Evolutionary conservation across 2,113 vertebrate species (phyloP), one percentile per base, ranked within the genome.

Genomic region (Ramphastos sulfuratus): DNA sequence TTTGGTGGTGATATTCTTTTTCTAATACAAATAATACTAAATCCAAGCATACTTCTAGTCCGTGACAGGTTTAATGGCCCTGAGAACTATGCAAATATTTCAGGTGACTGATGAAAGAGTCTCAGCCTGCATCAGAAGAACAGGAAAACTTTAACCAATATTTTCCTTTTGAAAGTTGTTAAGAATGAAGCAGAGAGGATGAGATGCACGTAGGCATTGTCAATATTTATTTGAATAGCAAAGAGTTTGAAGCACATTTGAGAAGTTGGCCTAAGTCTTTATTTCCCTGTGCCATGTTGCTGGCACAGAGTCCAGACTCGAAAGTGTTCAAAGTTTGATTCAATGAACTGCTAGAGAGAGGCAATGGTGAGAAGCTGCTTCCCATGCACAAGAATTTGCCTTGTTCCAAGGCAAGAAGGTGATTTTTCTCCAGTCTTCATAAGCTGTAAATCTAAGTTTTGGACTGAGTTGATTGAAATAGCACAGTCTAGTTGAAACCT

Each of bases 201-300:
- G 79, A 84, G 67, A 46, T 35, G 46, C 12, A 20, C 82, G 84
- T 84, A 56, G 28, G 59, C 44, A 60, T 25, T 82, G 67, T 69
- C 63, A 85, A 42, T 92, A 75, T 94, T 93, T 89, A 39, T 80
- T 92, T 79, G 80, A 87, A 75, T 6, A 69, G 58, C 33, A 78
- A 59, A 90, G 73, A 39, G 3, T 10, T 46, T 54, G 52, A 54
- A 81, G 21, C 15, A 7, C 52, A n/a, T 60, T 83, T 85, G 56
- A 58, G 75, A 76, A 37, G 67, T 85, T 82, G 67, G 61, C 55
- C 23, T 42, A 58, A 84, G 66, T 58, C 7, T 94, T 89, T 75
- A 63, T 93, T 93, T 78, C 90, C 89, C 82, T 95, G 87, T 82
- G 35, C n/a, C 76, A 70, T 63, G 33, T 70, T 90, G 64, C 55